Evolutionary conservation across 2,888 invertebrate species (phyloP), one percentile per base, ranked within the genome.

Genomic region (Polyommatus iphigenia): DNA sequence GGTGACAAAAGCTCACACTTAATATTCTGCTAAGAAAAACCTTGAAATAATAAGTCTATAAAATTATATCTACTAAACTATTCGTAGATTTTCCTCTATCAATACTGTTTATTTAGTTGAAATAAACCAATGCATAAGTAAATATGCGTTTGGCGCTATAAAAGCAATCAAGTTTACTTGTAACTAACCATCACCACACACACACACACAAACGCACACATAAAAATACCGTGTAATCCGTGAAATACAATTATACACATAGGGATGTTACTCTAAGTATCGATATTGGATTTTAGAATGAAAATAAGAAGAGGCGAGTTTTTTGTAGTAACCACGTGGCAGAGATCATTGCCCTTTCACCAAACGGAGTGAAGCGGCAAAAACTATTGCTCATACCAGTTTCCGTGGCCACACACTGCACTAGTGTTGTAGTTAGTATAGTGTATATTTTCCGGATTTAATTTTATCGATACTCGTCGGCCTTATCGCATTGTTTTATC

Each of bases 301-400:
- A 67, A 67, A 67, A 15, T 15, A 32, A 15, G 6, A 32, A 15
- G 6, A 32, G 6, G 4, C 18, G 2, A 29, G 29, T 29, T 8
- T 24, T 59, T 62, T 29, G 29, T 67, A 15, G 67, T 67, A 54
- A 67, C 15, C 15, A 15, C 29, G 67, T 67, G 29, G 67, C 29
- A 2, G 67, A 32, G 67, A 67, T 67, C 67, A 67, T 67, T 24
- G 67, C 15, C 67, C 67, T 67, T 67, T 67, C 67, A 67, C 67
- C 67, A 67, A 67, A 67, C 6, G 1, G 67, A 29, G 67, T 29
- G 59, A 20, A 24, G 24, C 62, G 6, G 29, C 10, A 29, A 29
- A 29, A 67, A 67, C 67, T 29, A 62, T 62, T 20, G 62, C 29
- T 67, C 67, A 67, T 15, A 67, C 29, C 32, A 67, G 67, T 18